Evolutionary conservation across 2,888 invertebrate species (phyloP).

Genomic region (Nowickia ferox): DNA sequence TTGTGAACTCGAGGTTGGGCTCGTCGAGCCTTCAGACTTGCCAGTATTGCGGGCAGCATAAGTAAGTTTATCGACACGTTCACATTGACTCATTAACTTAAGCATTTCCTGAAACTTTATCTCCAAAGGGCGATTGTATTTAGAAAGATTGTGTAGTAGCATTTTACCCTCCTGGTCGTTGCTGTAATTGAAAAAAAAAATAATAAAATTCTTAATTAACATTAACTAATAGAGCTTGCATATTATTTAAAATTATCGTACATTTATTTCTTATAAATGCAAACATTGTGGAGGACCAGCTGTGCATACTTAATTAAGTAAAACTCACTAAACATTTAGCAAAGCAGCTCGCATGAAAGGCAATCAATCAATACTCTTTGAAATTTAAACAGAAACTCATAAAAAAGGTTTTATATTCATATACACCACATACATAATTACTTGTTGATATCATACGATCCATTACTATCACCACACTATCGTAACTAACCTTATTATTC

Average conservation of each 20-base stretch:
- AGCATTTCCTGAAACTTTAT: conserved; percentile 90
- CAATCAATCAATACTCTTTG: background rate
- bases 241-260: conserved; percentile 18
- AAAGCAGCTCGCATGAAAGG: background rate
- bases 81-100: conserved; percentile 91
- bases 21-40: conserved; percentile 77
- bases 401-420: background rate
- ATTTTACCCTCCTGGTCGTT: conserved; percentile 88
- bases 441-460: background rate
- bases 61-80: conserved; percentile 85
- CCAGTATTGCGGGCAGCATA: conserved; percentile 74
- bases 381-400: background rate
- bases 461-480: conserved; percentile 25
- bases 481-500: conserved; percentile 42
- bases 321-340: background rate
- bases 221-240: background rate
- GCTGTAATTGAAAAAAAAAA: conserved; percentile 81
- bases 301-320: conserved; percentile 60
- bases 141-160: conserved; percentile 86
- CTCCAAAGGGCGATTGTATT: conserved; percentile 86
- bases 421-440: background rate
- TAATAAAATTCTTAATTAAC: background rate
- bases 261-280: background rate
- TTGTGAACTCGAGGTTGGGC: conserved; percentile 21
- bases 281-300: conserved; percentile 11